These are phyloP conservation scores for Microplitis manilae DNA, from an alignment of 2,888 invertebrate species.

Conservation along the genomic window DNA sequence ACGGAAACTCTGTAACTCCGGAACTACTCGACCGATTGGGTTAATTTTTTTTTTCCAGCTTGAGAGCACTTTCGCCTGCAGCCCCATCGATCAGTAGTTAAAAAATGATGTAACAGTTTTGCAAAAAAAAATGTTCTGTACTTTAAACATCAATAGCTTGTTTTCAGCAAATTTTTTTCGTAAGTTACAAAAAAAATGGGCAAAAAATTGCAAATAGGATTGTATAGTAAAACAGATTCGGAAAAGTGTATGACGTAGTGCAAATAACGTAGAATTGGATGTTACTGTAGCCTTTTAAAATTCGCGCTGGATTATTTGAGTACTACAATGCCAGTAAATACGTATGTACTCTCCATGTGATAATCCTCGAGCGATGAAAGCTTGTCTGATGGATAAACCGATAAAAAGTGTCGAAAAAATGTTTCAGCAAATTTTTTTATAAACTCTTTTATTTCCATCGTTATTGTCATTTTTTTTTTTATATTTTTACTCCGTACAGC, in stretches of 20 bases:
- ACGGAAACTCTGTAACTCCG: not conserved
- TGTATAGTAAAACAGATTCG: not conserved
- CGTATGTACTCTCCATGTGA: constrained; percentile 29
- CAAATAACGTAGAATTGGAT: constrained; percentile 27
- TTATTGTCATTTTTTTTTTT: too few relatives aligned
- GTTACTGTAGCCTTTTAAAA: constrained; percentile 33
- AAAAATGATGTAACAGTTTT: not conserved
- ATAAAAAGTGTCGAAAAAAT: constrained; percentile 4
- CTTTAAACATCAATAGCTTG: too few relatives aligned
- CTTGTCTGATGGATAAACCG: constrained; percentile 18
- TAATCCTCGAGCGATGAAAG: constrained; percentile 34
- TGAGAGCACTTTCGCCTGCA: not conserved
- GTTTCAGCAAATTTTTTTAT: not conserved
- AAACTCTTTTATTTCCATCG: too few relatives aligned
- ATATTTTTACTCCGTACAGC: too few relatives aligned
- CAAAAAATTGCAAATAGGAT: not conserved
- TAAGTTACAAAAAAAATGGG: too few relatives aligned
- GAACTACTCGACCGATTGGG: not conserved
- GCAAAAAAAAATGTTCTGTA: not conserved
- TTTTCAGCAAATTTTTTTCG: too few relatives aligned
- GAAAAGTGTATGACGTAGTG: not conserved
- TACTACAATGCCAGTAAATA: constrained; percentile 30
- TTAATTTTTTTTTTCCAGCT: not conserved
- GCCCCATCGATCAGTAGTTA: not conserved
- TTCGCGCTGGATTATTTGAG: constrained; percentile 37